These are phyloP conservation scores for Cetoscarus ocellatus DNA, from an alignment of 2,797 vertebrate genomes.

Conservation along the genomic window DNA sequence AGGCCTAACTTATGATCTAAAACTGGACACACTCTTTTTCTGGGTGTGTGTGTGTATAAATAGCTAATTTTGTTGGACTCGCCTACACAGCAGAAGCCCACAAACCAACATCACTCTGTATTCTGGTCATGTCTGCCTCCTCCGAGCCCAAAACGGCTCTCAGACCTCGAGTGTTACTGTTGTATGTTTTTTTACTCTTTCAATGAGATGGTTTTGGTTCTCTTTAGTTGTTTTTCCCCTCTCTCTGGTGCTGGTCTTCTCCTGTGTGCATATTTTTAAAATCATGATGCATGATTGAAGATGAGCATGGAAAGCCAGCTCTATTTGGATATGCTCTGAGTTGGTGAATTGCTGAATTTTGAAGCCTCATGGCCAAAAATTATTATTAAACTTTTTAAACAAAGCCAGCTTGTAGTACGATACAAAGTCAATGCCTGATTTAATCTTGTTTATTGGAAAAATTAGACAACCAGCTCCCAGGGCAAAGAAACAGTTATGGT, in stretches of 20 bases:
- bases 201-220: background rate
- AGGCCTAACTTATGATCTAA: conserved; percentile 22
- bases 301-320: background rate
- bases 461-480: background rate
- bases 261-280: background rate
- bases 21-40: conserved; percentile 15
- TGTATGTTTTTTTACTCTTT: conserved; percentile 2
- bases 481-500: no score
- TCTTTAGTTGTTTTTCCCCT: background rate
- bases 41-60: conserved; percentile 27
- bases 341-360: background rate
- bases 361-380: background rate
- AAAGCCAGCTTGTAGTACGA: no score
- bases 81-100: conserved; percentile 43
- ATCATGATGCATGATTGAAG: background rate
- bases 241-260: background rate
- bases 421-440: background rate
- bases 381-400: background rate
- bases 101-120: conserved; percentile 39
- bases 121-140: conserved; percentile 41
- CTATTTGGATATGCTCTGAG: background rate
- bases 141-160: conserved; percentile 22
- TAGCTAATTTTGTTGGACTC: conserved; percentile 35
- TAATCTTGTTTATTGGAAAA: background rate
- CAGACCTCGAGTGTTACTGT: conserved; percentile 25